Percentiles rank a stretch among this genome's conserved stretches.
Evolutionary conservation across 2,888 invertebrate species (phyloP).

Genomic region (Cremastinae sp.): DNA sequence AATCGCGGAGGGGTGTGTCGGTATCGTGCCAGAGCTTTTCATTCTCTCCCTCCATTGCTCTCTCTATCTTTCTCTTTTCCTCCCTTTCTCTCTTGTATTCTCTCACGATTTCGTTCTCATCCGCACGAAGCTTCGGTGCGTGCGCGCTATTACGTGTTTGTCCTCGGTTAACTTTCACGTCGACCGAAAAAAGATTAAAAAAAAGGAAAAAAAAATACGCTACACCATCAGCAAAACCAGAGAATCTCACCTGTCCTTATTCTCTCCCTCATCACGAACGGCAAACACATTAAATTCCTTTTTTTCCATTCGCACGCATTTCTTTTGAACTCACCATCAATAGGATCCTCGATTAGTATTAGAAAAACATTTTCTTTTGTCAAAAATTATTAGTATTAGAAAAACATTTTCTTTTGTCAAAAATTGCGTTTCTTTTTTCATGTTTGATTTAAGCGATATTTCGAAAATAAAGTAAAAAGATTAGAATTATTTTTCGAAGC

Average conservation of each 20-base stretch:
- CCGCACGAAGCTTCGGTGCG: slow-evolving; percentile 39
- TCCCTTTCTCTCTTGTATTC: slow-evolving; percentile 18
- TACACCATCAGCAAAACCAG: background rate
- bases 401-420: background rate
- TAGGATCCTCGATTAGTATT: background rate
- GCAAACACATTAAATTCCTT: background rate
- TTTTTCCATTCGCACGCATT: background rate
- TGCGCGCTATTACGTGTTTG: slow-evolving; percentile 43
- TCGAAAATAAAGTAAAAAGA: too few species aligned
- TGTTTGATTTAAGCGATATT: too few species aligned
- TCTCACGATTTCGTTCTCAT: slow-evolving; percentile 25
- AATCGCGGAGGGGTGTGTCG: slow-evolving; percentile 60
- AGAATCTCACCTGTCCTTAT: slow-evolving; percentile 29
- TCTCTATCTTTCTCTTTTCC: slow-evolving; percentile 31
- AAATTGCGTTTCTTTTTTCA: too few species aligned
- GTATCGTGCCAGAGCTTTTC: slow-evolving; percentile 53
- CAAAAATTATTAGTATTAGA: slow-evolving; percentile 7
- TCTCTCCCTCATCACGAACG: slow-evolving; percentile 9
- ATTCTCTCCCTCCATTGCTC: slow-evolving; percentile 33
- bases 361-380: background rate
- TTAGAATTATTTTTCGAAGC: too few species aligned
- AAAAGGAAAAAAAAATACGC: slow-evolving; percentile 1
- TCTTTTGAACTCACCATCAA: background rate
- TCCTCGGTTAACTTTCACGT: slow-evolving; percentile 25
- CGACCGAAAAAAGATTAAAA: slow-evolving; percentile 22